These are phyloP conservation scores for Phaenicophaeus curvirostris DNA, from an alignment of 2,797 vertebrate genomes.

Conservation along the genomic window DNA sequence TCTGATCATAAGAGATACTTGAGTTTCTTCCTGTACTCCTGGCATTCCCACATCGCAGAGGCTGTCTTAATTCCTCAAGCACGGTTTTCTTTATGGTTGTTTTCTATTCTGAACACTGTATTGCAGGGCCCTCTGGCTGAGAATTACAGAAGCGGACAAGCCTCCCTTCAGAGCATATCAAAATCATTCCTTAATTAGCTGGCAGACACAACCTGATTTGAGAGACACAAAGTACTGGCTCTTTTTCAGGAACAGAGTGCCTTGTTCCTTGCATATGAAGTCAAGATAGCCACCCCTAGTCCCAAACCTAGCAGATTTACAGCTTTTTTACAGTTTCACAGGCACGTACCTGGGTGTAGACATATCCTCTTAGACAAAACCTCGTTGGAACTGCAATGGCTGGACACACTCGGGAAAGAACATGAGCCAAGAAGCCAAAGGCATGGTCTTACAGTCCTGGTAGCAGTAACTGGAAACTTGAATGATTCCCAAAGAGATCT, in stretches of 20 bases:
- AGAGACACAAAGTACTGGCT: conserved; percentile 19
- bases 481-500: not conserved
- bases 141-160: conserved; percentile 2
- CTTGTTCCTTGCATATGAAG: not conserved
- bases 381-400: not conserved
- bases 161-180: not conserved
- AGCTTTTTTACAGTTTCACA: too few relatives aligned
- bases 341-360: not conserved
- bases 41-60: not conserved
- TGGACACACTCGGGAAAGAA: not conserved
- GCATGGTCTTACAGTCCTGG: not conserved
- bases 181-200: conserved; percentile 39
- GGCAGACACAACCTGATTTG: not conserved
- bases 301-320: not conserved
- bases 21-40: not conserved
- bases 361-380: not conserved
- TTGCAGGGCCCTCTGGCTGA: conserved; percentile 42
- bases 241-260: conserved; percentile 8
- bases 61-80: not conserved
- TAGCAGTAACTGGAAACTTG: not conserved
- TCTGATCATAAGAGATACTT: not conserved
- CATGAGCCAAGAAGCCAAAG: not conserved
- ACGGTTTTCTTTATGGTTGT: not conserved
- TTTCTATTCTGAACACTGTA: not conserved
- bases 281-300: not conserved